Conservation (phyloP, 53 echinoderm and acorn worm genomes). For the Mesocentrotus franciscanus region DNA sequence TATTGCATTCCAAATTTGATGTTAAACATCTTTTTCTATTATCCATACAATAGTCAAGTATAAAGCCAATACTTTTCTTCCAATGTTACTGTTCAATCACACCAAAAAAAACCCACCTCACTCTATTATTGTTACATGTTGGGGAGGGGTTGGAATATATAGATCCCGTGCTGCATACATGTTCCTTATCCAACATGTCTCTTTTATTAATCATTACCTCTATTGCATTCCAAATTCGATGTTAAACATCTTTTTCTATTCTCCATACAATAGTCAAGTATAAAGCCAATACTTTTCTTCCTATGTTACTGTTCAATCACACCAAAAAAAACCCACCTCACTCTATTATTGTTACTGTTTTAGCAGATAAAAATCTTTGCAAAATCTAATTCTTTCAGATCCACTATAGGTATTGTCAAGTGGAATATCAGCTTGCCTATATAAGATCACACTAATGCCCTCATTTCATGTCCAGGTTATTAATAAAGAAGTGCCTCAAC, state of each 20-base stretch:
- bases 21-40: too few species aligned
- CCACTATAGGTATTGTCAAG: background rate
- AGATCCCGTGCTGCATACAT: too few species aligned
- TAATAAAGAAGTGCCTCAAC: background rate
- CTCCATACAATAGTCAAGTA: too few species aligned
- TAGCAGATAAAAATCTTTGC: background rate
- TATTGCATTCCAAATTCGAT: background rate
- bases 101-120: too few species aligned
- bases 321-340: too few species aligned
- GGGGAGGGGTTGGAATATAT: too few species aligned
- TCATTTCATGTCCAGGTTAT: background rate
- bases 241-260: too few species aligned
- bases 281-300: too few species aligned
- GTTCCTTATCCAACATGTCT: too few species aligned
- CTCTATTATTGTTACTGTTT: background rate
- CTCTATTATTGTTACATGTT: background rate
- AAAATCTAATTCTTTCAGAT: background rate
- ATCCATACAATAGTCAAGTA: too few species aligned
- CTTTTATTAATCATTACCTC: too few species aligned
- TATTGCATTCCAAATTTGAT: background rate
- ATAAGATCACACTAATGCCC: background rate
- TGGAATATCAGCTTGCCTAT: background rate
- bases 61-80: too few species aligned
- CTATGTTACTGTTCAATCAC: background rate
- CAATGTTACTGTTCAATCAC: background rate